Percentiles rank a stretch among this genome's conserved stretches.
Conservation (phyloP, 2,888 invertebrate species). For the Dryococelus australis region DNA sequence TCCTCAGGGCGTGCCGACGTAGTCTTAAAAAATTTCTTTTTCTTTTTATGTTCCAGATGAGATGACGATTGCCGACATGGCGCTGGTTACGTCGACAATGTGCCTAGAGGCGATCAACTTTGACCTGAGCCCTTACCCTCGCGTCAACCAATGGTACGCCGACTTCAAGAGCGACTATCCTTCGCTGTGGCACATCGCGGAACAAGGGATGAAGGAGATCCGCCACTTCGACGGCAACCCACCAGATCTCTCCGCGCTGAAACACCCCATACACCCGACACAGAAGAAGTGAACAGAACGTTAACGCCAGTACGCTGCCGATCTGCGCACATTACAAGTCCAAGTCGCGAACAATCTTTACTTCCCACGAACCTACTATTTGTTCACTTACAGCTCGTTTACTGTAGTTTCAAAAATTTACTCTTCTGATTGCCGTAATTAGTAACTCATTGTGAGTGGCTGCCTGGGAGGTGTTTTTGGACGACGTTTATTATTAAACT, state of each 20-base stretch:
- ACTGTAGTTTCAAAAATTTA: no score
- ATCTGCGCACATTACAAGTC: no score
- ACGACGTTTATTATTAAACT: no score
- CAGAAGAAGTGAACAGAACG: slow-evolving; percentile 49
- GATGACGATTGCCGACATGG: slow-evolving; percentile 79
- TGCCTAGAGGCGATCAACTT: slow-evolving; percentile 76
- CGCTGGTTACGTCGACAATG: slow-evolving; percentile 73
- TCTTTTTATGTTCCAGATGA: slow-evolving; percentile 59
- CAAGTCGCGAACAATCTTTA: no score
- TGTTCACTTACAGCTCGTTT: no score
- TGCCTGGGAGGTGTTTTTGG: no score
- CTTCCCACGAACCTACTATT: no score
- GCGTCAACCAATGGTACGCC: slow-evolving; percentile 72
- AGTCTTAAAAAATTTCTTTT: no score
- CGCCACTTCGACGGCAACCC: slow-evolving; percentile 73
- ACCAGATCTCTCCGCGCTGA: slow-evolving; percentile 73
- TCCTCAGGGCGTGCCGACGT: no score
- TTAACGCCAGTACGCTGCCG: no score
- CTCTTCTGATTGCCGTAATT: no score
- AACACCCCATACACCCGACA: slow-evolving; percentile 76
- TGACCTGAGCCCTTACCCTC: slow-evolving; percentile 67
- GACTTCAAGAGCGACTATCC: slow-evolving; percentile 73
- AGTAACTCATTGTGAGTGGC: no score
- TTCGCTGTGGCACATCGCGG: slow-evolving; percentile 74
- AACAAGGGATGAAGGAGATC: slow-evolving; percentile 73